Conservation (phyloP, 2,797 vertebrate species). For the Lophotriccus pileatus region DNA sequence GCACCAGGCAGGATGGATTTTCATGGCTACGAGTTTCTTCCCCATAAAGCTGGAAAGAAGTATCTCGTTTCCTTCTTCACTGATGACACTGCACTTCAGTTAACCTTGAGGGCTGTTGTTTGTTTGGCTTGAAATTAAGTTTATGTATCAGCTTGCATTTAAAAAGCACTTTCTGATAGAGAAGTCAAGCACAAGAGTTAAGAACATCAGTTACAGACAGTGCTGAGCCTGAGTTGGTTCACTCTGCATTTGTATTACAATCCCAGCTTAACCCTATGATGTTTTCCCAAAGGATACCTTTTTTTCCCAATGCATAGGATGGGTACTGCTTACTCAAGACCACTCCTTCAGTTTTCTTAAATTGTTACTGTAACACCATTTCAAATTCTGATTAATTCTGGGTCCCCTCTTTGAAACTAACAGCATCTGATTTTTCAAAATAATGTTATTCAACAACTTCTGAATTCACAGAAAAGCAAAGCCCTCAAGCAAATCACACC, state of each 20-base stretch:
- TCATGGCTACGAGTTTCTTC: accelerated
- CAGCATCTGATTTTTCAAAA: not conserved
- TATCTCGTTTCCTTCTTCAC: not conserved
- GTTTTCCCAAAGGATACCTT: not conserved
- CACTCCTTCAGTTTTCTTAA: not conserved
- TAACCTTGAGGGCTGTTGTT: not conserved
- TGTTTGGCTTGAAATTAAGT: not conserved
- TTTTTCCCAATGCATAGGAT: not conserved
- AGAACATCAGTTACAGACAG: not conserved
- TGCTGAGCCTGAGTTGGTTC: not conserved
- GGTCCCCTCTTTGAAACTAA: not conserved
- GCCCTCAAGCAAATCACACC: not conserved
- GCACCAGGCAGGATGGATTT: not conserved
- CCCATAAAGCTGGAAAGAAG: not conserved
- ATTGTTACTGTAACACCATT: not conserved
- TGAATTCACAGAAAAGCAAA: not conserved
- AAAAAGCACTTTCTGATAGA: not conserved
- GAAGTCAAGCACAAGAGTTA: not conserved
- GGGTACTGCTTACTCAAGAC: not conserved
- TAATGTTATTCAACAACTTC: not conserved
- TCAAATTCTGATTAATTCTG: not conserved
- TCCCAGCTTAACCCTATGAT: not conserved
- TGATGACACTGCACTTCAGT: not conserved
- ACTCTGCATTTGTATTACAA: not conserved
- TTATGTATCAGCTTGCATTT: not conserved